These are phyloP conservation scores for Dasypolia templi DNA, from an alignment of 2,888 invertebrate species.

Conservation along the genomic window DNA sequence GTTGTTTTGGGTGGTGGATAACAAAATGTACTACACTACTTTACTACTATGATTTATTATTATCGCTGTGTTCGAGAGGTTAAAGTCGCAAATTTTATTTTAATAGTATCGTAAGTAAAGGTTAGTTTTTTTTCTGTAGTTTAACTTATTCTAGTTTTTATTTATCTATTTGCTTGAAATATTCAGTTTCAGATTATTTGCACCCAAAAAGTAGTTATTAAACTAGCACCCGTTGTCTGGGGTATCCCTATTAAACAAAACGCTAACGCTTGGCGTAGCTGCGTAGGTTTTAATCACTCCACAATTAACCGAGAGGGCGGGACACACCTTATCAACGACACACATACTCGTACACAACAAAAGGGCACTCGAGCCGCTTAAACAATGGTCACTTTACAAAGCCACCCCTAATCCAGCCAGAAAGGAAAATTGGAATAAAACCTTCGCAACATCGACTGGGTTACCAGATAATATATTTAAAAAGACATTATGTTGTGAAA, in stretches of 20 bases:
- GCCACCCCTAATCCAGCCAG: conserved; percentile 75
- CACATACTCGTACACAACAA: conserved; percentile 76
- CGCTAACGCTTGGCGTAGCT: conserved; percentile 45
- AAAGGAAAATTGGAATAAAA: conserved; percentile 75
- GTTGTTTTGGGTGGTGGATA: conserved; percentile 13
- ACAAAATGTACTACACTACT: neutral
- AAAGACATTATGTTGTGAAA: conserved; percentile 56
- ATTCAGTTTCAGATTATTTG: neutral
- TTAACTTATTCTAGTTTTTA: neutral
- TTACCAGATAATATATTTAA: conserved; percentile 70
- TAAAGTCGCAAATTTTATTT: neutral
- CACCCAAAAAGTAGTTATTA: conserved; percentile 20
- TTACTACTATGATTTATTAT: neutral
- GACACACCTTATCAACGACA: conserved; percentile 74
- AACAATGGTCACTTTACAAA: conserved; percentile 77
- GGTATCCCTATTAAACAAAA: conserved; percentile 51
- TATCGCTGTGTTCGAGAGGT: neutral
- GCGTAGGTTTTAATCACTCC: conserved; percentile 60
- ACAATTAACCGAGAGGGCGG: conserved; percentile 72
- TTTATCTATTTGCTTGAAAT: neutral
- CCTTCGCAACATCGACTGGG: conserved; percentile 64
- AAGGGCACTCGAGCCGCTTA: conserved; percentile 73
- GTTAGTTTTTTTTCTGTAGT: neutral
- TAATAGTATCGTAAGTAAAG: neutral
- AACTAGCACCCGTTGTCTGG: conserved; percentile 30